phyloP scores from a whole-genome alignment of 2,797 vertebrate genomes.

The Esox masquinongy region DNA sequence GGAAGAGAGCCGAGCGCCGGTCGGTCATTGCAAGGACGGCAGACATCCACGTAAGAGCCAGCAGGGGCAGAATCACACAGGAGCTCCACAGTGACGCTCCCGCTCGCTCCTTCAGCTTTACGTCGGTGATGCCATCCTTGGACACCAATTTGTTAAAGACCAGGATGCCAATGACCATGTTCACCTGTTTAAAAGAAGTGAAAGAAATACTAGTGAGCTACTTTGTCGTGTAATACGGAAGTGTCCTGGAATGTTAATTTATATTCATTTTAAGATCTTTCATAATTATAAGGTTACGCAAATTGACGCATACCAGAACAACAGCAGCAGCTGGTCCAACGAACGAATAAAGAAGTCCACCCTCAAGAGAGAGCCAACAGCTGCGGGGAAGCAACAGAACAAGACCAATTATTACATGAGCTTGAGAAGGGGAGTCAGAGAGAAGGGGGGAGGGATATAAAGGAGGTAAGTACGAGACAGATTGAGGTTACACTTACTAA shows the following conservation, averaged over 20 bases:
- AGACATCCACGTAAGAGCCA: constrained; percentile 99
- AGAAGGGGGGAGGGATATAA: not conserved
- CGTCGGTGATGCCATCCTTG: constrained; percentile 98
- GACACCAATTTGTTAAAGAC: constrained; percentile 99
- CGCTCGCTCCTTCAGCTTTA: constrained; percentile 99
- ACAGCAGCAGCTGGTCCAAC: constrained; percentile 97
- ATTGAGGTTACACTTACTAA: constrained; percentile 84
- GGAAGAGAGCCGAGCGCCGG: constrained; percentile 95
- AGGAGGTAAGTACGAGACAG: not conserved
- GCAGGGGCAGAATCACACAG: constrained; percentile 94
- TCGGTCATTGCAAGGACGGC: constrained; percentile 97
- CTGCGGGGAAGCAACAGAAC: constrained; percentile 58
- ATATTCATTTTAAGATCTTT: too few species aligned
- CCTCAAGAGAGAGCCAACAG: constrained; percentile 98
- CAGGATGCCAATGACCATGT: constrained; percentile 99
- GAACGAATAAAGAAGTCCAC: constrained; percentile 95
- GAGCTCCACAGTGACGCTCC: constrained; percentile 99
- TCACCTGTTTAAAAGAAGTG: constrained; percentile 81
- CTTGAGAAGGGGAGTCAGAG: not conserved
- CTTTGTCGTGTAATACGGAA: not conserved
- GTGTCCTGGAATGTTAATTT: too few species aligned
- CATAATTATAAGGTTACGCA: too few species aligned
- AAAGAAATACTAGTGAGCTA: not conserved
- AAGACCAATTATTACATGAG: constrained; percentile 33
- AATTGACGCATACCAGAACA: constrained; percentile 85